These are phyloP conservation scores for Scalopus aquaticus DNA, from an alignment of 2,113 vertebrate species.

Conservation along the genomic window DNA sequence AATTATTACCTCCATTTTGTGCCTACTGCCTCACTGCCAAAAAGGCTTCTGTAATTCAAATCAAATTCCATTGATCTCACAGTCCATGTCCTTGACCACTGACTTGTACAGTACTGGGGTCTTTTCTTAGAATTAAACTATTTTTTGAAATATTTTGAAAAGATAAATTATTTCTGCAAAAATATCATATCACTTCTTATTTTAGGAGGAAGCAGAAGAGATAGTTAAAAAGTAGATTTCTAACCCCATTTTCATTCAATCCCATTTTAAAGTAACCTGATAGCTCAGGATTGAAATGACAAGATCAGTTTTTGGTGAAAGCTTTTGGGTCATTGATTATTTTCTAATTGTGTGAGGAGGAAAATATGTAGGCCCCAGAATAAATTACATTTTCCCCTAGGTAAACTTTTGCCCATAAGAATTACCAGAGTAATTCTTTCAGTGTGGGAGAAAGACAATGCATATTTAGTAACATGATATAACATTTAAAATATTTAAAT, in stretches of 20 bases:
- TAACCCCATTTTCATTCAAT: not conserved
- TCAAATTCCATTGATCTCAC: not conserved
- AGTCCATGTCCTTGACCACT: not conserved
- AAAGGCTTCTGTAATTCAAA: not conserved
- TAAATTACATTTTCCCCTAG: not conserved
- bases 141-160: not conserved
- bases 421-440: not conserved
- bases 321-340: not conserved
- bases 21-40: not conserved
- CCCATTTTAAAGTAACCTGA: not conserved
- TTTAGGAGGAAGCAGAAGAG: conserved; percentile 22
- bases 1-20: not conserved
- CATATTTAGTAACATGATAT: not conserved
- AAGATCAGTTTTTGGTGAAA: not conserved
- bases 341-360: not conserved
- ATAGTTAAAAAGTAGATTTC: not conserved
- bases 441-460: not conserved
- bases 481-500: not conserved
- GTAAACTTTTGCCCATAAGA: not conserved
- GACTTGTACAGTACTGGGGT: not conserved
- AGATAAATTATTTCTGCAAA: not conserved
- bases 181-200: not conserved
- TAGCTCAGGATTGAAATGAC: not conserved
- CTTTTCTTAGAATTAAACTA: conserved; percentile 11
- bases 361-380: not conserved